phyloP scores from a whole-genome alignment of 2,797 vertebrate species.

The Propithecus deckenii region DNA sequence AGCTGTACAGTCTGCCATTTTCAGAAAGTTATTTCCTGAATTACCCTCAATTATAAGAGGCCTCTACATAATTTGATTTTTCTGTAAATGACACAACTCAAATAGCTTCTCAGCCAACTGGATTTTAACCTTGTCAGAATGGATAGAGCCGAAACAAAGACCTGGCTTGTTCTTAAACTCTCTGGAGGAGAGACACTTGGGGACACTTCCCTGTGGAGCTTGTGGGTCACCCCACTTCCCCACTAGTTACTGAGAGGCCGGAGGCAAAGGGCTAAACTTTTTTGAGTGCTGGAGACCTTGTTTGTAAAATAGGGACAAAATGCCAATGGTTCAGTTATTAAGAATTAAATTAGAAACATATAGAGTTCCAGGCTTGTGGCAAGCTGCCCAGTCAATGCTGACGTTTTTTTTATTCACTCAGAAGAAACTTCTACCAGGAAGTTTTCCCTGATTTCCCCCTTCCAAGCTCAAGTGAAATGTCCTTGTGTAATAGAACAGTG shows the following conservation, averaged over 20 bases:
- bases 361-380: not conserved
- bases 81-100: constrained; percentile 51
- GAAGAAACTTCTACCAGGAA: not conserved
- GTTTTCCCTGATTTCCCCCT: not conserved
- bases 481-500: not conserved
- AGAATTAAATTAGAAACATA: not conserved
- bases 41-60: constrained; percentile 48
- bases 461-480: not conserved
- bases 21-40: constrained; percentile 53
- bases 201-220: not conserved
- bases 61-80: constrained; percentile 56
- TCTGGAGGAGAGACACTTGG: not conserved
- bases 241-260: not conserved
- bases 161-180: not conserved
- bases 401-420: too few species aligned
- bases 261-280: not conserved
- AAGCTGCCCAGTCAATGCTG: not conserved
- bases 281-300: not conserved
- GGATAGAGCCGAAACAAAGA: not conserved
- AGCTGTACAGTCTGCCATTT: constrained; percentile 41
- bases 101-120: not conserved
- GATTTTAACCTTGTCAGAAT: constrained; percentile 4
- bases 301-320: not conserved
- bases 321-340: not conserved
- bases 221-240: not conserved